These are phyloP conservation scores for Grantiella picta DNA, from an alignment of 2,113 vertebrate species.

Conservation along the genomic window DNA sequence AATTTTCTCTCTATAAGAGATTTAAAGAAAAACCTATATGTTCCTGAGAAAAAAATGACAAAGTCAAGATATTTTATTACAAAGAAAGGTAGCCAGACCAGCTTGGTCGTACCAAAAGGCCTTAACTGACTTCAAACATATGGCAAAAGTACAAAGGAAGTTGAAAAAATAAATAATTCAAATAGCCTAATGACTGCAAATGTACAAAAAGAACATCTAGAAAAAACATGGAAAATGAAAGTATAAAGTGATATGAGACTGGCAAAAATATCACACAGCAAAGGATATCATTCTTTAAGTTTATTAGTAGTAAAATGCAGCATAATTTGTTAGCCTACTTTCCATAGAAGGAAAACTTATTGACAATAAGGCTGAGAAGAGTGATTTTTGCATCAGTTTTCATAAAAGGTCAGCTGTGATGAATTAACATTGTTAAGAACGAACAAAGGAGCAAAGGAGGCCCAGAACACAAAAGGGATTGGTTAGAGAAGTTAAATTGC, in stretches of 20 bases:
- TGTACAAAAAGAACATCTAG: background rate
- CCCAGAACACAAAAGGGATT: background rate
- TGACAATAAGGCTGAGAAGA: background rate
- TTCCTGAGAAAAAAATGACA: background rate
- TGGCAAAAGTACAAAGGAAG: background rate
- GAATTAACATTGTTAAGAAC: background rate
- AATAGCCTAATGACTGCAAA: background rate
- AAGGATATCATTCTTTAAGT: background rate
- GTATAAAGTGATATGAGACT: background rate
- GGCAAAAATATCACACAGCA: background rate
- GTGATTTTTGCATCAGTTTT: background rate
- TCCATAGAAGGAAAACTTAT: background rate
- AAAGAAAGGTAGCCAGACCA: background rate
- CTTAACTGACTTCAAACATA: background rate
- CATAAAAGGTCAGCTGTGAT: constrained; percentile 15
- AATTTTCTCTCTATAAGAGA: background rate
- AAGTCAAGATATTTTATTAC: background rate
- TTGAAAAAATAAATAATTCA: background rate
- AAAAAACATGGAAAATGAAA: background rate
- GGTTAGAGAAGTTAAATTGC: background rate
- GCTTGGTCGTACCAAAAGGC: background rate
- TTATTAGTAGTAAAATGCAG: background rate
- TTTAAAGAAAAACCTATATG: background rate
- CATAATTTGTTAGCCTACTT: background rate
- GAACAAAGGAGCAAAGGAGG: background rate